Conservation (phyloP, 2,888 invertebrate genomes). For the Melanostoma scalare region DNA sequence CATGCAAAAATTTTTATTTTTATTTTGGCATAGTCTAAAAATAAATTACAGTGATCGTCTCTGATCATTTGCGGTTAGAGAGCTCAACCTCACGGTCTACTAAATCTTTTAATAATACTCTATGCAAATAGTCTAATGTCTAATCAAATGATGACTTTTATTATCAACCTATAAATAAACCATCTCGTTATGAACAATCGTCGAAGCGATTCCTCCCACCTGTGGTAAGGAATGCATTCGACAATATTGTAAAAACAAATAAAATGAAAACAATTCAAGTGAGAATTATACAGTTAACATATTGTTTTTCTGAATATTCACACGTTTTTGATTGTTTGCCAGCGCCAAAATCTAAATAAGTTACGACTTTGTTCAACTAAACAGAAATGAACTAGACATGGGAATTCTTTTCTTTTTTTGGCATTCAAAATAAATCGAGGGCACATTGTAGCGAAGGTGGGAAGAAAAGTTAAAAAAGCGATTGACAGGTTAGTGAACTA, state of each 20-base stretch:
- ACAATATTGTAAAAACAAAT: not conserved
- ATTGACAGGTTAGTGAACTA: constrained; percentile 24
- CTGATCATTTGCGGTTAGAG: constrained; percentile 18
- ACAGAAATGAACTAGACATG: not conserved
- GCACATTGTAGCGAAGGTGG: not conserved
- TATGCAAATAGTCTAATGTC: constrained; percentile 4
- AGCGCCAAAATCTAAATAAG: not conserved
- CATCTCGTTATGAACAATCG: not conserved
- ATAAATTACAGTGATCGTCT: no score
- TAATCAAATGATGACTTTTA: constrained; percentile 15
- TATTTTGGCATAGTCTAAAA: no score
- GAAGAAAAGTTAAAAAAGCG: not conserved
- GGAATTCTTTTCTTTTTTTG: not conserved
- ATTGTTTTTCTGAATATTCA: constrained; percentile 7
- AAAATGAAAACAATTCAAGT: not conserved
- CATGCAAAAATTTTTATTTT: no score
- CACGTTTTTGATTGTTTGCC: constrained; percentile 33
- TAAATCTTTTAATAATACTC: constrained; percentile 19
- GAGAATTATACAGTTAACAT: not conserved
- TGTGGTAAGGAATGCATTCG: constrained; percentile 12
- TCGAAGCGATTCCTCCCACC: constrained; percentile 11
- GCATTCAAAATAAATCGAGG: not conserved
- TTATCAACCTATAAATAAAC: constrained; percentile 25
- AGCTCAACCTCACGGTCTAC: not conserved
- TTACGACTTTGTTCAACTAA: not conserved